phyloP scores from a whole-genome alignment of 2,888 invertebrate genomes.

The Pteria penguin region DNA sequence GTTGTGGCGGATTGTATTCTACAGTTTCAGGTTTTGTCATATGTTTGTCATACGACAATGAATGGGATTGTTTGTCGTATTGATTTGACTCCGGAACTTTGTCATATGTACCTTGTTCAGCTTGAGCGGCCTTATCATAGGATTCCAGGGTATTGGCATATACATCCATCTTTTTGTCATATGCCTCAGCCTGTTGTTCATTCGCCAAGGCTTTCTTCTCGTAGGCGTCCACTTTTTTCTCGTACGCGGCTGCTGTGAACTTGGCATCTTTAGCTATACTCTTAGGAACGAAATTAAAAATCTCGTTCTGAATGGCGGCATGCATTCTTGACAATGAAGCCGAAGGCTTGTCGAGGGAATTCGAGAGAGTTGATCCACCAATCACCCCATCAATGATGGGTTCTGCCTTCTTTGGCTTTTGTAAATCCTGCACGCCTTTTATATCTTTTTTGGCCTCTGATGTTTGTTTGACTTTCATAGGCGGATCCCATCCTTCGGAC shows the following conservation, averaged over 20 bases:
- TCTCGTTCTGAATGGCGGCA: not conserved
- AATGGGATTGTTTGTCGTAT: not conserved
- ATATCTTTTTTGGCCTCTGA: not conserved
- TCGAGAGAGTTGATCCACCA: not conserved
- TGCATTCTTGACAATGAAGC: not conserved
- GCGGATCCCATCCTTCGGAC: not conserved
- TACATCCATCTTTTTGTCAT: not conserved
- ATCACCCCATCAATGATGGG: not conserved
- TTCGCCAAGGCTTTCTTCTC: too few relatives aligned
- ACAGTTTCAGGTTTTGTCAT: not conserved
- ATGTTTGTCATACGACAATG: not conserved
- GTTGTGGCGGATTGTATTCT: not conserved
- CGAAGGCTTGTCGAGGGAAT: not conserved
- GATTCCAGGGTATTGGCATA: not conserved
- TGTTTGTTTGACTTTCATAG: not conserved
- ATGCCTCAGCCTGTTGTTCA: not conserved
- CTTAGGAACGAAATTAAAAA: not conserved
- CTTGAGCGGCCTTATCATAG: not conserved
- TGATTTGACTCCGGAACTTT: not conserved
- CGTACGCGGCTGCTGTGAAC: not conserved
- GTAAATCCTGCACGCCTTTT: not conserved
- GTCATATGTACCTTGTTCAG: not conserved
- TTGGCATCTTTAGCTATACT: not conserved
- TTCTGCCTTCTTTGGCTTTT: not conserved
- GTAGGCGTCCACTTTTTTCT: not conserved